These are phyloP conservation scores for Helicolenus hilgendorfi DNA, from an alignment of 2,797 vertebrate genomes.

Conservation along the genomic window DNA sequence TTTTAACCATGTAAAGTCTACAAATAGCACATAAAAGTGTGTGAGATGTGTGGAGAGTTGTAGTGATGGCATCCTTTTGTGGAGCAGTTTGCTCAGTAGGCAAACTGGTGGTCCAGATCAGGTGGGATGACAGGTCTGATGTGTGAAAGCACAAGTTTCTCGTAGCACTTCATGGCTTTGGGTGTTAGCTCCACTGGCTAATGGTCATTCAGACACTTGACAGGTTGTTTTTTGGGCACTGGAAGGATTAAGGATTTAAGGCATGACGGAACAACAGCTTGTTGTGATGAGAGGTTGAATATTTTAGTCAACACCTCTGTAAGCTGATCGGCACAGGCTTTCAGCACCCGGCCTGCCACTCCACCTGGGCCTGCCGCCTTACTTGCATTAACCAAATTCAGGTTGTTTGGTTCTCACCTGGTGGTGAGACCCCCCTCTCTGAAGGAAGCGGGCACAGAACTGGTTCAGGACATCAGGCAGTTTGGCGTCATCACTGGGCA, in stretches of 20 bases:
- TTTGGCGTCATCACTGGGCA: not conserved
- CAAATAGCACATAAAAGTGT: not conserved
- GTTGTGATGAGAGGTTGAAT: not conserved
- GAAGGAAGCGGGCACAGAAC: not conserved
- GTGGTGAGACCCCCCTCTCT: not conserved
- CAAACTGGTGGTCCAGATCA: not conserved
- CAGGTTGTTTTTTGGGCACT: not conserved
- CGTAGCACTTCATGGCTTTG: not conserved
- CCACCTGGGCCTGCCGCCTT: not conserved
- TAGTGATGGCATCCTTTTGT: not conserved
- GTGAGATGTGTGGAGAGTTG: not conserved
- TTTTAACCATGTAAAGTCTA: no score
- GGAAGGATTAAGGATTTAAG: not conserved
- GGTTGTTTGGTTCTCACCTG: not conserved
- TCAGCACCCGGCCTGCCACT: not conserved
- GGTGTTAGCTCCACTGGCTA: not conserved
- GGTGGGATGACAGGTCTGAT: not conserved
- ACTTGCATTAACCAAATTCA: not conserved
- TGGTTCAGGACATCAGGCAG: not conserved
- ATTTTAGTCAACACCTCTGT: not conserved
- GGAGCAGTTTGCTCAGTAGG: not conserved
- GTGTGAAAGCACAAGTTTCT: not conserved
- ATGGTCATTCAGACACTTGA: not conserved
- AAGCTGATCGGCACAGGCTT: not conserved
- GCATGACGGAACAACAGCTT: not conserved